Conservation (phyloP, 2,113 vertebrate genomes). For the Hemiprocne comata region DNA sequence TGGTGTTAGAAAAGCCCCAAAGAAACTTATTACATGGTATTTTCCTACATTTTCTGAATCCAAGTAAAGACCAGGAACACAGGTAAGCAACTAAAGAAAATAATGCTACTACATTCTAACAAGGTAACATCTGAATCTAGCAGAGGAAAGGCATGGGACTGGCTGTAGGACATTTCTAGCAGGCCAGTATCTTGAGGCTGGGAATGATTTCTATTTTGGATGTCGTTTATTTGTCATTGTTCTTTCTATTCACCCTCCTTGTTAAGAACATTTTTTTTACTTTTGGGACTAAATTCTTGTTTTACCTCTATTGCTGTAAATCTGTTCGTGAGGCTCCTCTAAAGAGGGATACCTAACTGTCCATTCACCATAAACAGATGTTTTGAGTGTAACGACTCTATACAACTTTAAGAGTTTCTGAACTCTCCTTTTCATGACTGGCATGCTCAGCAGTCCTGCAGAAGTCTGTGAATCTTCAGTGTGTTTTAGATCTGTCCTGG, state of each 20-base stretch:
- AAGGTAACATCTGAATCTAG: neutral
- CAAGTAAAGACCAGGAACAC: neutral
- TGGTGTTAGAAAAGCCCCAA: neutral
- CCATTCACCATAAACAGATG: neutral
- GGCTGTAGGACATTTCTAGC: conserved; percentile 2
- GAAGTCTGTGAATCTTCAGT: conserved; percentile 52
- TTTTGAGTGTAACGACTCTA: neutral
- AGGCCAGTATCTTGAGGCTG: neutral
- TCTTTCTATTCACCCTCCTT: conserved; percentile 15
- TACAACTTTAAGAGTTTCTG: neutral
- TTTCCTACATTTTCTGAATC: neutral
- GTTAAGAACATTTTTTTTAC: neutral
- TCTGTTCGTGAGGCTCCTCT: neutral
- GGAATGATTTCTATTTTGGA: conserved; percentile 27
- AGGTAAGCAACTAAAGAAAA: neutral
- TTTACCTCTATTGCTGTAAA: conserved; percentile 1
- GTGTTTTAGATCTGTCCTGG: conserved; percentile 32
- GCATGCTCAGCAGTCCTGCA: neutral
- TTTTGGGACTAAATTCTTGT: neutral
- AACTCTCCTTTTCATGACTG: neutral
- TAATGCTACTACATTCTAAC: neutral
- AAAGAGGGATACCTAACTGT: neutral
- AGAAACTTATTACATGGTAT: neutral
- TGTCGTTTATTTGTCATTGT: conserved; percentile 45
- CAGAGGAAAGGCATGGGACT: neutral